A percentile compares a stretch with the other conserved stretches of the same genome.
phyloP scores from a whole-genome alignment of 2,113 vertebrate species.

The Martes martes region DNA sequence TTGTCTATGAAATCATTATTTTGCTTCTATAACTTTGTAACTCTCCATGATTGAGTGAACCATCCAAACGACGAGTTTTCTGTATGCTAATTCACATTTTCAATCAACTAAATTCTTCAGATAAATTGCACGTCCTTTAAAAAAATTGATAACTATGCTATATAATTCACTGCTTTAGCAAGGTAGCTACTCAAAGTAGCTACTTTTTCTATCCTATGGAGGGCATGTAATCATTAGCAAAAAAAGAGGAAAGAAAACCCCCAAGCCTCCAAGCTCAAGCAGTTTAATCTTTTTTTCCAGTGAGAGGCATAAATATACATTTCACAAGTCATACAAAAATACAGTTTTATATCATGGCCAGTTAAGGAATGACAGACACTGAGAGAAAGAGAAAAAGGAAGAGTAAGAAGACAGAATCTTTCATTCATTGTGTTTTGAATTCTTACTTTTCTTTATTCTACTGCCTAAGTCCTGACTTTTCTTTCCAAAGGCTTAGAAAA shows the following conservation, averaged over 20 bases:
- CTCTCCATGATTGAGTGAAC: neutral
- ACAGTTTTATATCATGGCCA: neutral
- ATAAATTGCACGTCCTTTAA: neutral
- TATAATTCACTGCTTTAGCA: neutral
- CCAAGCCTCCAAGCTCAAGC: neutral
- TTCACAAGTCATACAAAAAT: neutral
- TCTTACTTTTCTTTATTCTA: neutral
- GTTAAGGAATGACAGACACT: neutral
- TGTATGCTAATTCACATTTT: neutral
- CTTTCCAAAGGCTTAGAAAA: neutral
- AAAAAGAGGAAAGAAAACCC: neutral
- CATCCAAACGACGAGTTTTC: neutral
- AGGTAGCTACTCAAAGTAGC: neutral
- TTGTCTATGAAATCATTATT: neutral
- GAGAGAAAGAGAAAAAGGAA: neutral
- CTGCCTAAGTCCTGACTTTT: neutral
- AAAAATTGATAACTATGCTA: neutral
- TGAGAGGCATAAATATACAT: neutral
- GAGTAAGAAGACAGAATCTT: neutral
- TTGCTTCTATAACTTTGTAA: neutral
- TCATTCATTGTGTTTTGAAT: neutral
- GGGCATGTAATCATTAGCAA: neutral
- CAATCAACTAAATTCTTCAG: constrained; percentile 19
- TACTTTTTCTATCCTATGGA: neutral
- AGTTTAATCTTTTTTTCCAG: neutral